Percentiles rank a stretch among this genome's conserved stretches.
phyloP scores from a whole-genome alignment of 2,888 invertebrate genomes.

The Athalia rosae region DNA sequence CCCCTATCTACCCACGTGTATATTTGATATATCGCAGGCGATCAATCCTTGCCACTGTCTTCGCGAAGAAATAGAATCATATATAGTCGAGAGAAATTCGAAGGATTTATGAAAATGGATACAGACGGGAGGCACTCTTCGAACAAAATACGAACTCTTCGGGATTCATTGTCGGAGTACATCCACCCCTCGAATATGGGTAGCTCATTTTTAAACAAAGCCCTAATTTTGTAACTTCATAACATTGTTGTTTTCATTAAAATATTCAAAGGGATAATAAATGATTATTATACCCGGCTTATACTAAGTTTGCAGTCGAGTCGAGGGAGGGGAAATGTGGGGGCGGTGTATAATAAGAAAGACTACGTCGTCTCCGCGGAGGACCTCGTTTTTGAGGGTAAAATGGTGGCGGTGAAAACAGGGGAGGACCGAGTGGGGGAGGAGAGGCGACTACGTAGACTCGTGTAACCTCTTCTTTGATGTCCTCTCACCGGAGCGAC shows the following conservation, averaged over 20 bases:
- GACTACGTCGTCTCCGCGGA: background rate
- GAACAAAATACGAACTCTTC: background rate
- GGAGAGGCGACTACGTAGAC: constrained; percentile 40
- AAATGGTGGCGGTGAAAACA: constrained; percentile 41
- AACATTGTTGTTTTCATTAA: constrained; percentile 65
- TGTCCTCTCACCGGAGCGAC: constrained; percentile 70
- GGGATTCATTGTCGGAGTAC: constrained; percentile 22
- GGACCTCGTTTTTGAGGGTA: constrained; percentile 36
- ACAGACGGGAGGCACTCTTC: no score
- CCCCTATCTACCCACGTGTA: no score
- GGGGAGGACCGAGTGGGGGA: background rate
- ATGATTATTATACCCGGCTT: constrained; percentile 65
- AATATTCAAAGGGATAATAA: constrained; percentile 66
- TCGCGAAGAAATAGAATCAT: constrained; percentile 23
- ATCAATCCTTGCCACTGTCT: constrained; percentile 36
- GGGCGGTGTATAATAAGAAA: background rate
- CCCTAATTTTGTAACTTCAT: constrained; percentile 67
- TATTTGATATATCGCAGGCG: background rate
- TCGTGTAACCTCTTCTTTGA: constrained; percentile 64
- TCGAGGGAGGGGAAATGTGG: constrained; percentile 31
- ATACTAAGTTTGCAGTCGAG: constrained; percentile 50
- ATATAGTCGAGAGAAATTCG: background rate
- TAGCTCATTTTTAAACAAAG: constrained; percentile 73
- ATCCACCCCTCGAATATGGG: constrained; percentile 48
- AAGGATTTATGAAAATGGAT: no score